Conservation (phyloP, 2,113 vertebrate genomes). For the Eonycteris spelaea region DNA sequence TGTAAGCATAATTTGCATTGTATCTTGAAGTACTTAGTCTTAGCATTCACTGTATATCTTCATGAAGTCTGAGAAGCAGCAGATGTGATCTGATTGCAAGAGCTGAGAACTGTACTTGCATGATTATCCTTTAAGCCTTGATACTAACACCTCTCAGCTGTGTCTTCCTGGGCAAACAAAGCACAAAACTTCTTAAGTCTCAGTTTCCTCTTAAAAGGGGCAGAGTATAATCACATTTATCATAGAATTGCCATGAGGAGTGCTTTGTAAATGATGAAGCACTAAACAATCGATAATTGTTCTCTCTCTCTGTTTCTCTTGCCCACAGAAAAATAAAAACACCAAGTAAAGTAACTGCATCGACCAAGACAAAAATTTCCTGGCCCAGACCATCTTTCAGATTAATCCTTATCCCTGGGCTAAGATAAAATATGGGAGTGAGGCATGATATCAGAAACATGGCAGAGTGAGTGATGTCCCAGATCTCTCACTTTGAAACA, state of each 20-base stretch:
- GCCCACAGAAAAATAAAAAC: neutral
- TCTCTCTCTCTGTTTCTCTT: neutral
- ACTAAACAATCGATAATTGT: neutral
- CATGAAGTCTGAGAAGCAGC: neutral
- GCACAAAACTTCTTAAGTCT: neutral
- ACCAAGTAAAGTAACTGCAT: neutral
- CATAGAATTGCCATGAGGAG: neutral
- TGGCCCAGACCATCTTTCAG: neutral
- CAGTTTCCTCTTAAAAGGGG: neutral
- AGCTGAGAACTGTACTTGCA: neutral
- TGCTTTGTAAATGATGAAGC: neutral
- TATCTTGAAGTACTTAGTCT: neutral
- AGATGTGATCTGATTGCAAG: neutral
- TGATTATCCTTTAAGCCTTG: neutral
- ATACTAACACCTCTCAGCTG: neutral
- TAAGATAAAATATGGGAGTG: neutral
- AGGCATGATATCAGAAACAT: no score
- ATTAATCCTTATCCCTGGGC: neutral
- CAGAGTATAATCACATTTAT: neutral
- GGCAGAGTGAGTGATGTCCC: no score
- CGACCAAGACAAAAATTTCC: neutral
- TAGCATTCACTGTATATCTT: neutral
- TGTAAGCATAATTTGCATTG: neutral
- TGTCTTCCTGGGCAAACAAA: neutral
- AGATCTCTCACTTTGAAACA: no score